Base-by-base conservation (phyloP, 1,140 invertebrate species). In the Drosophila parvula region DNA sequence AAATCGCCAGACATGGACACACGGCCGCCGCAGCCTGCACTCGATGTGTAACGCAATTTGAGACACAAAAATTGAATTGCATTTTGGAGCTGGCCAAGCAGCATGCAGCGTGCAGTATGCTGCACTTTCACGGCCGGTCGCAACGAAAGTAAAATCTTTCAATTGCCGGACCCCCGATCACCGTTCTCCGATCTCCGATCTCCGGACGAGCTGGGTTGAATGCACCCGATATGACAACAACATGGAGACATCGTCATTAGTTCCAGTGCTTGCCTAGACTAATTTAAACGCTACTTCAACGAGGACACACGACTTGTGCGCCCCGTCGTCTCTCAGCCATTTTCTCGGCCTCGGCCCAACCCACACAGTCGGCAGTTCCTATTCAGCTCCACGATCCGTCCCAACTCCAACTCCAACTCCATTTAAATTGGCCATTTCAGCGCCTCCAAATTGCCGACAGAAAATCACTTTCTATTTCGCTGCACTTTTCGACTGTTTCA, bases 401-500 rank as follows among this genome's bases (percentile, higher is more conserved):
- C 71, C 73, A 61, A 77, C 73, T 59, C 10, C 28, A 18, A 40
- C 60, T 45, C 4, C 38, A 45, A 47, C 62, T 61, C 32, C 71
- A 79, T 58, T 58, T 22, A 83, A 79, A 88, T 82, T 88, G 83
- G 57, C 84, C 69, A 78, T 83, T 85, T 84, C 78, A 85, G 78
- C 81, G 80, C 79, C 84, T 79, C 45, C 57, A 79, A 88, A 74
- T 86, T 70, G 81, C 69, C 50, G 76, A 81, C 70, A 82, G 51
- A 67, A 79, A 88, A 88, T 88, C 80, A 88, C 84, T 88, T 88
- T 88, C 84, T 88, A 88, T 84, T 88, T 78, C 84, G 68, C 74
- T 75, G 73, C 70, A 75, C 70, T 75, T 74, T 51, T 68, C 64
- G 69, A 41, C 58, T 60, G 56, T 79, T 77, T 75, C 80, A 55